Evolutionary conservation across 2,113 vertebrate species (phyloP), one percentile per base, ranked within the genome.

Genomic region (Triplophysa rosa): DNA sequence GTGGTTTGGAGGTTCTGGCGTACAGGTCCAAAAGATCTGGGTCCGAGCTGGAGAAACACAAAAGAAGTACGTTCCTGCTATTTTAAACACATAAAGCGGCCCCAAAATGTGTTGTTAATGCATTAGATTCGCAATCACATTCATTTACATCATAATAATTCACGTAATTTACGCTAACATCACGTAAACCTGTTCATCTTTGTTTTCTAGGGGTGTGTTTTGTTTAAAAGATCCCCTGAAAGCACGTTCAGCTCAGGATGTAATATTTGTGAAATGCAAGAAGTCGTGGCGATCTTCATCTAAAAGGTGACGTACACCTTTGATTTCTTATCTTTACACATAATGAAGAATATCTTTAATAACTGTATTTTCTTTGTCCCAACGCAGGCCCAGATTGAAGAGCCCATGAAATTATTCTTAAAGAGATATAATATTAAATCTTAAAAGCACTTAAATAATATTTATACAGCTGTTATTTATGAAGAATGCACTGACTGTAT

Each of bases 11-110:
- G 84, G 90, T 76, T 67, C 88, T 4, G 47, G 84, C 66, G 63
- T 92, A 83, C 80, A 84, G 26, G 88, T 93, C 77, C 89, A 91
- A 73, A 93, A 89, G 83, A 89, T 94, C 65, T 87, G 90, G 8
- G 87, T 93, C 75, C 77, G 91, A 83, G 88, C 88, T 0, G 93
- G 92, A 14, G 93, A 94, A 86, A 92, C 88, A 0, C 93, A 94
- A 83, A 84, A 92, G 24, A 93, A 90, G 93, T 92, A 87, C 61
- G 89, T 81, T 6, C 17, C 17, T 45, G 4, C 11, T 64, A 19
- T 65, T 10, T 66, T 12, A 3, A 11, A 12, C 10, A 12, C 1
- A 59, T 68, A 81, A 5, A 24, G 37, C 64, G 21, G 42, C 8
- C 42, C 8, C 9, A 45, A 45, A 45, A 54, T 6, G 49, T 54